Evolutionary conservation across 1,140 invertebrate genomes (phyloP), one percentile per base, ranked within the genome.

Genomic region (Scaptomyza graminum): DNA sequence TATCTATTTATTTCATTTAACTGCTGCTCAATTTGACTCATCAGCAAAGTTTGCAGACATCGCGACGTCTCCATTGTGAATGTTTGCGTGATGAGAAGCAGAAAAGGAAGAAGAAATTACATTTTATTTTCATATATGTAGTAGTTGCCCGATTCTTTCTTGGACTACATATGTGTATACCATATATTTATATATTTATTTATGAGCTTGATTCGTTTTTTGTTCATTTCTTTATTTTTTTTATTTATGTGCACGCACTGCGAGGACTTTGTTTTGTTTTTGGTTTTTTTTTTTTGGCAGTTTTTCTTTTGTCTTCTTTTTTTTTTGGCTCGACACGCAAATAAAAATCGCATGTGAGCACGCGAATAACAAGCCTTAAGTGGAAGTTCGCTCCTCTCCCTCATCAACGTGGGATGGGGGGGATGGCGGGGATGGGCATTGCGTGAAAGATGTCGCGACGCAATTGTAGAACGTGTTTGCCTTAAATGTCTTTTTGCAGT

Each of bases 401-500:
- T 13, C 8, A 6, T n/a, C 44, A 6, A 5, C 2, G 47, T n/a
- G n/a, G n/a, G n/a, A n/a, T n/a, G 18, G 13, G 22, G 13, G 18
- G 22, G 46, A 12, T 3, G 18, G 18, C 18, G 18, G 18, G 18
- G 18, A 22, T 28, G 15, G 28, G 18, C 74, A 66, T 77, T 82
- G 79, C 79, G 81, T 85, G 80, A 76, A 79, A 52, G 60, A 63
- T 68, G 72, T 76, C 68, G 46, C 79, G 52, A 69, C 79, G 73
- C 80, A 84, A 84, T 77, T 85, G 81, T 71, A 81, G 67, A 81
- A 70, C 69, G 82, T 65, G 78, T 65, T 34, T 67, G 82, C 74
- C 77, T 67, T 64, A 77, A 85, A 85, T 85, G 74, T 87, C 82
- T 87, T 87, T 77, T 87, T 77, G 78, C 77, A 85, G 81, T 85